phyloP scores from a whole-genome alignment of 2,888 invertebrate species.

The Ochropleura leucogaster region DNA sequence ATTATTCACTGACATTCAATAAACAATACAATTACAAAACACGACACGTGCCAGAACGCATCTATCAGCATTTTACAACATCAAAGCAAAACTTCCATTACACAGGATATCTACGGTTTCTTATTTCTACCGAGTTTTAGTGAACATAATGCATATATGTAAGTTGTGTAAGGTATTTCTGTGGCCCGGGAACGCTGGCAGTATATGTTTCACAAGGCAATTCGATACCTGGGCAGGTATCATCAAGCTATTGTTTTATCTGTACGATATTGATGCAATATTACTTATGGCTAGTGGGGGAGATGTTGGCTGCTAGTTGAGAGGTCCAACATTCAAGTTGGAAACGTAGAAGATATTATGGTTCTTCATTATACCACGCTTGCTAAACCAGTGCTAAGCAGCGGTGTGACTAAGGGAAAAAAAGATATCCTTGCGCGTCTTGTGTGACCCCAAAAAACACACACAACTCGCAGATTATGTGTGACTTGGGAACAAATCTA shows the following conservation, averaged over 20 bases:
- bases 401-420: too few relatives aligned
- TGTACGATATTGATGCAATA: neutral
- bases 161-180: slow-evolving; percentile 76
- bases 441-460: too few relatives aligned
- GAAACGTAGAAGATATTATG: neutral
- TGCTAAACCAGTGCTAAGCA: too few relatives aligned
- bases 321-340: neutral
- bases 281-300: neutral
- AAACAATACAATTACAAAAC: neutral
- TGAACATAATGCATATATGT: slow-evolving; percentile 59
- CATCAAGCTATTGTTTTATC: slow-evolving; percentile 66
- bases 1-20: neutral
- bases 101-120: slow-evolving; percentile 46
- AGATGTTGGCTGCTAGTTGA: neutral
- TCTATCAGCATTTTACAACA: slow-evolving; percentile 46
- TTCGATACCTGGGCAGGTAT: slow-evolving; percentile 79
- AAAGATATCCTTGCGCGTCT: too few relatives aligned
- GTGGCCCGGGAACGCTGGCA: slow-evolving; percentile 81
- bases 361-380: neutral
- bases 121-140: slow-evolving; percentile 59
- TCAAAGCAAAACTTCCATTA: slow-evolving; percentile 48
- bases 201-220: slow-evolving; percentile 86
- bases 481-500: too few relatives aligned
- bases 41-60: slow-evolving; percentile 46
- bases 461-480: too few relatives aligned